phyloP scores from a whole-genome alignment of 2,797 vertebrate species.

The Miichthys miiuy region DNA sequence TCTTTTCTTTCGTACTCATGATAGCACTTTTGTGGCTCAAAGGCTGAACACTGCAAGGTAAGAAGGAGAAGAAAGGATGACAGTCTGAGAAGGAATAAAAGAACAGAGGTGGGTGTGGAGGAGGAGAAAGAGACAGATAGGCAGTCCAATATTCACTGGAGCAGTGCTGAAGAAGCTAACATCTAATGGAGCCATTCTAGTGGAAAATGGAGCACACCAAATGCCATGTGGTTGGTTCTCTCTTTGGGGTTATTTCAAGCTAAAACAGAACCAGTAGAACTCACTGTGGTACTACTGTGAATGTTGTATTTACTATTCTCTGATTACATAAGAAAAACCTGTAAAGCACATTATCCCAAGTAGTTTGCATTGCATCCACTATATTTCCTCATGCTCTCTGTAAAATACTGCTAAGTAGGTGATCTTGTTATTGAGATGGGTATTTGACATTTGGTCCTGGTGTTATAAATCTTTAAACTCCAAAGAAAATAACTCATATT shows the following conservation, averaged over 20 bases:
- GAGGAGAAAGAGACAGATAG: slow-evolving; percentile 15
- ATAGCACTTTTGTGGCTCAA: slow-evolving; percentile 47
- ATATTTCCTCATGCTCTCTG: slow-evolving; percentile 32
- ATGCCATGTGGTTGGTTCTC: slow-evolving; percentile 28
- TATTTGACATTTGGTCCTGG: not conserved
- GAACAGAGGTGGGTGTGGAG: slow-evolving; percentile 38
- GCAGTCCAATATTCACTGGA: slow-evolving; percentile 38
- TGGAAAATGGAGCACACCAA: slow-evolving; percentile 60
- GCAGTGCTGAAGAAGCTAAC: slow-evolving; percentile 39
- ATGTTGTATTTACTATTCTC: slow-evolving; percentile 15
- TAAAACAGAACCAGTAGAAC: slow-evolving; percentile 21
- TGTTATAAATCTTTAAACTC: not conserved
- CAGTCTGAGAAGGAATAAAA: slow-evolving; percentile 13
- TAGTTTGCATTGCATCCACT: not conserved
- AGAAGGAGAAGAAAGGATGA: slow-evolving; percentile 22
- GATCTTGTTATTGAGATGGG: not conserved
- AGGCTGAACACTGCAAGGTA: slow-evolving; percentile 36
- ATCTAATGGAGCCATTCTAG: slow-evolving; percentile 57
- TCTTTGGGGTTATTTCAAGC: slow-evolving; percentile 56
- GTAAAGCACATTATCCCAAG: slow-evolving; percentile 8
- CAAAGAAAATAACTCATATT: not conserved
- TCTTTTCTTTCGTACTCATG: slow-evolving; percentile 43
- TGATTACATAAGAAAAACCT: slow-evolving; percentile 17
- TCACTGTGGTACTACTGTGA: not conserved
- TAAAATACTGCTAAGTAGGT: slow-evolving; percentile 12